phyloP scores from a whole-genome alignment of 2,888 invertebrate species.

The Nomada flava region DNA sequence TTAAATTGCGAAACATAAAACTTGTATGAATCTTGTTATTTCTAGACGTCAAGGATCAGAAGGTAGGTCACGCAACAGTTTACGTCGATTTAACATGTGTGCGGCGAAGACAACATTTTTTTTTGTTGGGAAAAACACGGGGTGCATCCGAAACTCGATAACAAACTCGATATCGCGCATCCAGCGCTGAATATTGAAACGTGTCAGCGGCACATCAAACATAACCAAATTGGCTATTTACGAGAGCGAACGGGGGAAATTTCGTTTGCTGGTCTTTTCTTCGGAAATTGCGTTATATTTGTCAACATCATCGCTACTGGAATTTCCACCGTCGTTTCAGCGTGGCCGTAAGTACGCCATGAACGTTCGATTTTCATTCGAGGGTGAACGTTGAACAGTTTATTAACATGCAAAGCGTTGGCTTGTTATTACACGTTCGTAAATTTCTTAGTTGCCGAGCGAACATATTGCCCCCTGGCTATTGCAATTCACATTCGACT shows the following conservation, averaged over 20 bases:
- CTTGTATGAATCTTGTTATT: background rate
- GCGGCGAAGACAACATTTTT: background rate
- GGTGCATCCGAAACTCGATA: slow-evolving; percentile 19
- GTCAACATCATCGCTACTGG: background rate
- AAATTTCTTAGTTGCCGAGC: too few relatives aligned
- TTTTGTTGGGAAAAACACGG: slow-evolving; percentile 11
- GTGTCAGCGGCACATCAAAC: slow-evolving; percentile 31
- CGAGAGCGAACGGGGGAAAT: background rate
- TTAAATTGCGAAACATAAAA: too few relatives aligned
- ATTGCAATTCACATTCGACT: too few relatives aligned
- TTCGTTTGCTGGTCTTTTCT: background rate
- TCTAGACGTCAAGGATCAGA: background rate
- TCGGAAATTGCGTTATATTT: slow-evolving; percentile 8
- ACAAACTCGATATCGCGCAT: slow-evolving; percentile 26
- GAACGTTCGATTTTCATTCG: slow-evolving; percentile 1
- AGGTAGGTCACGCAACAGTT: background rate
- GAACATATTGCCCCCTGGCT: too few relatives aligned
- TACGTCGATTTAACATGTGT: background rate
- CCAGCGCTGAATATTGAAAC: slow-evolving; percentile 32
- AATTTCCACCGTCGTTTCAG: background rate
- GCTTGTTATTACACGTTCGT: too few relatives aligned
- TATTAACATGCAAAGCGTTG: background rate
- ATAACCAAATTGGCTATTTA: slow-evolving; percentile 42
- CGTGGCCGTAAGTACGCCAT: background rate
- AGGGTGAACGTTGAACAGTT: background rate